Evolutionary conservation across 2,888 invertebrate species (phyloP), one percentile per base, ranked within the genome.

Genomic region (Drosophila ochracea): DNA sequence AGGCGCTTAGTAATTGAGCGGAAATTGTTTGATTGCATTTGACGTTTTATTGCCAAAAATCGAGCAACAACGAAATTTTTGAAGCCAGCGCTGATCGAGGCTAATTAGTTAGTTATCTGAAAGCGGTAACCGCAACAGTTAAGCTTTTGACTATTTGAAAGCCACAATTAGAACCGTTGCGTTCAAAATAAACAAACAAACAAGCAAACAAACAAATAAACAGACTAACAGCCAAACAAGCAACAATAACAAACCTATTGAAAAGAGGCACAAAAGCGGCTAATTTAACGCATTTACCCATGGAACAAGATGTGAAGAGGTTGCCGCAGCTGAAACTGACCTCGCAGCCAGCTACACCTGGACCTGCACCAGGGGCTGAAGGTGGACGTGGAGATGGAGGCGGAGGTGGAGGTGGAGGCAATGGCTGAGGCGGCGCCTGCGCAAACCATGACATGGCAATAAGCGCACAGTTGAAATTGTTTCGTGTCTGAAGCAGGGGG

Each of bases 231-330:
- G 28, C 30, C 55, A 55, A 58, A 50, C 57, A 54, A 39, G 33
- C 25, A 63, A 61, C 49, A 54, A 53, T 50, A 60, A 80, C 52
- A 49, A 59, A 33, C 37, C 41, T 43, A 74, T 58, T 54, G 52
- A 73, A 58, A 39, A 76, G 54, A 70, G 68, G 73, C 80, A 86
- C 89, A 90, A 91, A 83, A 82, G 90, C 83, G 83, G 84, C 80
- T 88, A 83, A 91, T 91, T 90, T 86, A 90, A 91, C 89, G 91
- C 91, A 90, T 91, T 88, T 88, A 82, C 79, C 72, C 77, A 28
- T 67, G 41, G 60, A 52, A 55, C 50, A 63, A 70, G 67, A 74
- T 70, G 73, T 58, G 69, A 65, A 54, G 61, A 65, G 55, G 10
- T 54, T 33, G 66, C 78, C 78, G 75, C 66, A 55, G 30, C n/a